These are phyloP conservation scores for Adelges cooleyi DNA, from an alignment of 1,140 invertebrate species.

Conservation along the genomic window DNA sequence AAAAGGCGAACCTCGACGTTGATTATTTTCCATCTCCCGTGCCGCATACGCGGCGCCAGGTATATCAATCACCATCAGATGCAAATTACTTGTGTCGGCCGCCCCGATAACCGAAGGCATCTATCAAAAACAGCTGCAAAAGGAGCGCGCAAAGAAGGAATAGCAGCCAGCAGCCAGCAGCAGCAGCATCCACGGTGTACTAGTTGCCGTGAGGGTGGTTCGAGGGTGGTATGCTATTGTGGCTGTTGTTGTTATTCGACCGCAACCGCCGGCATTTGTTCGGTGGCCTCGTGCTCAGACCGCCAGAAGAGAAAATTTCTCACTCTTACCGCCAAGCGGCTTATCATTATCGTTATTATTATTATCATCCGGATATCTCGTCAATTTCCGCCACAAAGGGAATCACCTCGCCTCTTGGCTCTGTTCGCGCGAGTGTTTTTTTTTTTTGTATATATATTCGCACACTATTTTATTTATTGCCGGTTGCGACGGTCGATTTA, in stretches of 20 bases:
- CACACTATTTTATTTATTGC: background rate
- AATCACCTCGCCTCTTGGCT: background rate
- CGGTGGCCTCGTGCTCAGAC: no score
- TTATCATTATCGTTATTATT: background rate
- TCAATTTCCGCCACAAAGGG: slow-evolving; percentile 1
- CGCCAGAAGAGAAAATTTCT: background rate
- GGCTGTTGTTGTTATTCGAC: slow-evolving; percentile 8
- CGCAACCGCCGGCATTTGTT: background rate
- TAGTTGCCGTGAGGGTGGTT: background rate
- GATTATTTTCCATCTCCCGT: background rate
- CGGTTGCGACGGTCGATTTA: background rate
- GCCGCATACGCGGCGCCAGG: background rate
- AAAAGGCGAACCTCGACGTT: slow-evolving; percentile 2
- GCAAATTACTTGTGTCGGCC: slow-evolving; percentile 10
- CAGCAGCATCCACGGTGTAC: background rate
- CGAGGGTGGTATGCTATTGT: background rate
- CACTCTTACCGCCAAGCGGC: background rate
- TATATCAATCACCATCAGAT: slow-evolving; percentile 26
- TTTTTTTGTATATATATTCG: background rate
- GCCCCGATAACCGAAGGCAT: background rate
- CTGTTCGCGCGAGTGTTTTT: background rate
- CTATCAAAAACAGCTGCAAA: slow-evolving; percentile 20
- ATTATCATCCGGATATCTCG: slow-evolving; percentile 5
- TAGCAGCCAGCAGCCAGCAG: no score
- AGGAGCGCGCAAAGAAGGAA: background rate